Percentiles rank a stretch among this genome's conserved stretches.
phyloP scores from a whole-genome alignment of 2,888 invertebrate genomes.

The Amaurobius ferox region DNA sequence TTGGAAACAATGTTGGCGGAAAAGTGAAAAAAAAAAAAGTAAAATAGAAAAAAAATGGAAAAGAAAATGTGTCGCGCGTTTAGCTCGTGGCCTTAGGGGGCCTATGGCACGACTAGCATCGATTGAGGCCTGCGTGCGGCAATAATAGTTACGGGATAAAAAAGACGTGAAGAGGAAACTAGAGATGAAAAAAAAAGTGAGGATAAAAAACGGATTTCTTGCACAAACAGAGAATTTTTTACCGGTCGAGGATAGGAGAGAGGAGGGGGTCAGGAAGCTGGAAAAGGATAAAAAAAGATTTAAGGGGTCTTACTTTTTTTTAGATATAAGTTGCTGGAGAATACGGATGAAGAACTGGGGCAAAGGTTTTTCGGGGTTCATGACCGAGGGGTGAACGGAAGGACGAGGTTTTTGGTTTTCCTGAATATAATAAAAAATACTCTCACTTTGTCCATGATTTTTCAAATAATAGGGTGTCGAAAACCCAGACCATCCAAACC shows the following conservation, averaged over 20 bases:
- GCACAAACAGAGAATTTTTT: conserved; percentile 55
- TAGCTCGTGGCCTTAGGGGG: conserved; percentile 19
- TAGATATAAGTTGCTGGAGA: neutral
- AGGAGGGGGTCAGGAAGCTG: conserved; percentile 17
- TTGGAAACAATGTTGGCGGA: conserved; percentile 68
- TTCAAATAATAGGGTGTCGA: too few species aligned
- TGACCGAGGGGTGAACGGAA: neutral
- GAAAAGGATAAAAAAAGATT: conserved; percentile 33
- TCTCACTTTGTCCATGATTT: too few species aligned
- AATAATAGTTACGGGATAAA: conserved; percentile 48
- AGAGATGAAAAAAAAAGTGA: conserved; percentile 19
- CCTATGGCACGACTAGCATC: conserved; percentile 49
- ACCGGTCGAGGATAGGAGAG: neutral
- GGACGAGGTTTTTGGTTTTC: neutral
- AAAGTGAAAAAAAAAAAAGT: neutral
- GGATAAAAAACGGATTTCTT: conserved; percentile 43
- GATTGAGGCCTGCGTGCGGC: conserved; percentile 45
- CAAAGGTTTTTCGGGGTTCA: conserved; percentile 16
- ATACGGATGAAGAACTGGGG: conserved; percentile 3
- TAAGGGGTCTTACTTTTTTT: conserved; percentile 48
- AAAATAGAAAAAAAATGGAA: neutral
- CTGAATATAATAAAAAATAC: too few species aligned
- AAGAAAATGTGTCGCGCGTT: conserved; percentile 23
- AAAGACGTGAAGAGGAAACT: neutral
- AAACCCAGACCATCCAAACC: too few species aligned